Conservation (phyloP, 2,113 vertebrate genomes). For the Chloropsis hardwickii region DNA sequence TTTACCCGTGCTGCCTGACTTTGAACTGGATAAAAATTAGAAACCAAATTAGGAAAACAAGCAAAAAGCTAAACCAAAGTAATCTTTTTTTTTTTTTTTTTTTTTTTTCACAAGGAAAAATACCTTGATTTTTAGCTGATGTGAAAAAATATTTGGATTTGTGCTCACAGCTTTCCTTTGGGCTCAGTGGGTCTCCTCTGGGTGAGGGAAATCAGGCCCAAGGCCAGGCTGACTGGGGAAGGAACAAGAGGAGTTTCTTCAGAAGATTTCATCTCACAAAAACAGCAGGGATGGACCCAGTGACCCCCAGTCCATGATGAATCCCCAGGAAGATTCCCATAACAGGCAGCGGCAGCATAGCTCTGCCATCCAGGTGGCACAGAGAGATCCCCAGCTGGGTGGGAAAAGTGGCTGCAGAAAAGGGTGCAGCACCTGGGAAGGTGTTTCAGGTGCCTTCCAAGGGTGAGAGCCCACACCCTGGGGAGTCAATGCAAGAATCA, state of each 20-base stretch:
- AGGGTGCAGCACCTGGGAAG: neutral
- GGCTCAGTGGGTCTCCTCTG: neutral
- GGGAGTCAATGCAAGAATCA: neutral
- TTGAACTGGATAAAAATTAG: neutral
- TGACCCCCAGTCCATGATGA: fast-evolving
- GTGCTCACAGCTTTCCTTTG: neutral
- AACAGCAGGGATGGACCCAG: neutral
- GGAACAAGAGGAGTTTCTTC: neutral
- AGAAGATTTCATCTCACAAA: neutral
- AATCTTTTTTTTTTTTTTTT: neutral
- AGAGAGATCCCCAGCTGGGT: neutral
- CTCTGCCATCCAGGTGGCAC: neutral
- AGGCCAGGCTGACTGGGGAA: neutral
- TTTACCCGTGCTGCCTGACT: neutral
- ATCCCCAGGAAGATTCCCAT: neutral
- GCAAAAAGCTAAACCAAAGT: neutral
- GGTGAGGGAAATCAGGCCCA: neutral
- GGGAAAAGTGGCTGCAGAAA: neutral
- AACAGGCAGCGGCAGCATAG: neutral
- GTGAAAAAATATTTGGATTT: neutral
- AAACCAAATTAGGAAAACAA: neutral
- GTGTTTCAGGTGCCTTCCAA: neutral
- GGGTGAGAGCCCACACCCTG: neutral
- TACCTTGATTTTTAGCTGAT: neutral
- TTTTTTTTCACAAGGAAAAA: neutral